Evolutionary conservation across 2,888 invertebrate species (phyloP), one percentile per base, ranked within the genome.

Genomic region (Cerceris rybyensis): DNA sequence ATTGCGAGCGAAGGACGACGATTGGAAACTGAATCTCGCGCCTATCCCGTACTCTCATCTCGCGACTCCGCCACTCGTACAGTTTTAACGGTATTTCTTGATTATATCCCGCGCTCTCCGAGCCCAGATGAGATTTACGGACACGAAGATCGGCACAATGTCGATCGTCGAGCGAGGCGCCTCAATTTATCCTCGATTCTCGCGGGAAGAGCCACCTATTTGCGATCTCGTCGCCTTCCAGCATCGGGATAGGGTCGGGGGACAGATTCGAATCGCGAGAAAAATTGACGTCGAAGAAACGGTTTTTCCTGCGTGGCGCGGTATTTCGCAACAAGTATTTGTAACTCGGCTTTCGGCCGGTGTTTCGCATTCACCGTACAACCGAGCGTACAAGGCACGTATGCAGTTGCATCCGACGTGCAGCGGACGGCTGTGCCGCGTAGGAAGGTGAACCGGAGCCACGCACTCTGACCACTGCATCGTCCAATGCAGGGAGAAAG

Each of bases 381-480:
- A 5, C 52, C 5, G 54, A n/a, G 41, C 41, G 46, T 72, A 60
- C 66, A 43, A 60, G 41, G 14, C 64, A 55, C 72, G 52, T 72
- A 70, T 55, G 63, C 49, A 54, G 59, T 68, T 59, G 60, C 43
- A 67, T 64, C 7, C 55, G 42, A 61, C 46, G 57, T 59, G 69
- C 54, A 16, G 16, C 52, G 13, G 54, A 70, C 52, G 55, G 70
- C 52, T 73, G 72, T 60, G 14, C 65, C 59, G 78, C 77, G 78
- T 85, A 84, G 79, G 76, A 78, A 82, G 82, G 65, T 66, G 60
- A 75, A 83, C 82, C 84, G 78, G 78, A 86, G 80, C 78, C 73
- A 82, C 84, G 82, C 84, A 83, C 76, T 80, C 72, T 82, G 83
- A 70, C 64, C 78, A 69, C 70, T 77, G 58, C 57, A 59, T 66